Conservation (phyloP, 2,888 invertebrate species). For the Copidosoma aretas region DNA sequence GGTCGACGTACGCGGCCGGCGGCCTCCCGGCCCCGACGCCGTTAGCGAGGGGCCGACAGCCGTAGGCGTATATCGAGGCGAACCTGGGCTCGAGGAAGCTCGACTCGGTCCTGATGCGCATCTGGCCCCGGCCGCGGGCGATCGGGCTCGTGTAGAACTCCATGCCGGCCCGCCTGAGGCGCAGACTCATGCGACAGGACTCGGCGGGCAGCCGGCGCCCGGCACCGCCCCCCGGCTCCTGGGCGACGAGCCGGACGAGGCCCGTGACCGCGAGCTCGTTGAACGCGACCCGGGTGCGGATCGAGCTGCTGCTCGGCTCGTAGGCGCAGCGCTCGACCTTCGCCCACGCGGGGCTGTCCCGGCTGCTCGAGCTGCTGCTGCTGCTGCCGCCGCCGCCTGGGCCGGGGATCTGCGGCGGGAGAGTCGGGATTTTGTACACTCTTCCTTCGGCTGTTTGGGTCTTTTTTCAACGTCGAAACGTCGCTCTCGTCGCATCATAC, state of each 20-base stretch:
- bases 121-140: conserved; percentile 72
- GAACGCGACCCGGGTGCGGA: conserved; percentile 79
- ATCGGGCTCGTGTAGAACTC: conserved; percentile 76
- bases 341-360: conserved; percentile 52
- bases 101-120: conserved; percentile 79
- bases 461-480: no score
- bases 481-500: no score
- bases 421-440: no score
- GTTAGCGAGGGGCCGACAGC: conserved; percentile 66
- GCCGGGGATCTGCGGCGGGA: no score
- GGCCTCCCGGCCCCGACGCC: neutral
- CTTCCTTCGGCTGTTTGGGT: no score
- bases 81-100: conserved; percentile 86
- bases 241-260: conserved; percentile 68
- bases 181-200: conserved; percentile 80
- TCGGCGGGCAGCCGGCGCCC: conserved; percentile 57
- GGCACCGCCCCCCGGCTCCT: neutral
- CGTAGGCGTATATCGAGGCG: conserved; percentile 84
- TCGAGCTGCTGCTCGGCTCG: conserved; percentile 75
- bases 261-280: conserved; percentile 83
- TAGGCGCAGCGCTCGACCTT: conserved; percentile 79
- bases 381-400: no score
- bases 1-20: conserved; percentile 6
- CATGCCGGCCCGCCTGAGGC: conserved; percentile 79
- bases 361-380: conserved; percentile 4